These are phyloP conservation scores for Drosophila willistoni DNA, from an alignment of 1,140 invertebrate genomes.

Conservation along the genomic window DNA sequence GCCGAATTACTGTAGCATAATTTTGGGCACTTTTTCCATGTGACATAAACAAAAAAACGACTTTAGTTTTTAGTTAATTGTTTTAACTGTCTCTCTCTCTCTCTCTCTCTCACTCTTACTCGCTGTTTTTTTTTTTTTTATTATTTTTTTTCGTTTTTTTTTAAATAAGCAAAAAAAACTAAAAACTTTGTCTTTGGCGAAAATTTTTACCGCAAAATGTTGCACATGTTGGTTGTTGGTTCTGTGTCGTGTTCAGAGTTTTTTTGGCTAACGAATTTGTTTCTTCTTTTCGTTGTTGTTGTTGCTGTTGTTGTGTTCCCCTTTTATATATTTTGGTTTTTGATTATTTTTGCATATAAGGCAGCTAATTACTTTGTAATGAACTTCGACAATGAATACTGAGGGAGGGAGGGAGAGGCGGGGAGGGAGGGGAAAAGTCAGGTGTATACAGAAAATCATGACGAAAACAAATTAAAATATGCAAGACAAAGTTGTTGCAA, in stretches of 20 bases:
- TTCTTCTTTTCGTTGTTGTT: slow-evolving; percentile 29
- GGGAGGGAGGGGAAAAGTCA: background rate
- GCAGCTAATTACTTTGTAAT: slow-evolving; percentile 79
- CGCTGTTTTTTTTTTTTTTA: background rate
- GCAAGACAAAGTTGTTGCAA: slow-evolving; percentile 54
- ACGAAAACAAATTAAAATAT: slow-evolving; percentile 58
- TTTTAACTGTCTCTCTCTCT: background rate
- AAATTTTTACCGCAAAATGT: slow-evolving; percentile 60
- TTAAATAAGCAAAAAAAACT: background rate
- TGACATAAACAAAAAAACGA: background rate
- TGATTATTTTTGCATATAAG: slow-evolving; percentile 54
- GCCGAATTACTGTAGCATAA: slow-evolving; percentile 3
- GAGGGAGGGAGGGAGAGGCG: background rate
- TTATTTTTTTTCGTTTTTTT: background rate
- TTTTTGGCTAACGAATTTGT: slow-evolving; percentile 11
- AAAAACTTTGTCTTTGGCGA: slow-evolving; percentile 55
- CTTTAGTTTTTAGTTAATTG: slow-evolving; percentile 2
- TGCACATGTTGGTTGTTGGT: slow-evolving; percentile 55
- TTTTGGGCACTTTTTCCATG: slow-evolving; percentile 35
- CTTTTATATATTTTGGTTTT: slow-evolving; percentile 40
- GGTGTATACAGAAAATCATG: slow-evolving; percentile 36
- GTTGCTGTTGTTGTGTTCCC: background rate
- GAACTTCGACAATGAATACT: slow-evolving; percentile 70
- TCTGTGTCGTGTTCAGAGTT: slow-evolving; percentile 43
- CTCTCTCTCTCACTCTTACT: background rate